Base-by-base conservation (phyloP, 2,888 invertebrate genomes). In the Oligia latruncula region DNA sequence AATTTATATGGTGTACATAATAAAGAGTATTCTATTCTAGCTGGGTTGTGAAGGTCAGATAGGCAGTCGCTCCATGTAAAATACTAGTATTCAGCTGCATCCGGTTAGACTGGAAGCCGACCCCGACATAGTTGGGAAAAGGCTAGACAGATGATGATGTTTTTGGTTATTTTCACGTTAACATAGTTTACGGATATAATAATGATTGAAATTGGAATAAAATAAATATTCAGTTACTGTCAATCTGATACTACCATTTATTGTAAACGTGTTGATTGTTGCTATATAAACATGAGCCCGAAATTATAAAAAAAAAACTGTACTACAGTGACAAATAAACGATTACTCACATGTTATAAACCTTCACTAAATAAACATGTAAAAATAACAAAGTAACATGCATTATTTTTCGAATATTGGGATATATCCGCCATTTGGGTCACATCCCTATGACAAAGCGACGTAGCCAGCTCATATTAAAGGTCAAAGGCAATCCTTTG, bases 361-460 rank as follows among this genome's bases (percentile, higher is more conserved):
- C 13, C 9, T 29, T 23, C 4, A 46, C 4, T 60, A 52, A 3
- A 72, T 35, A 71, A 35, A 49, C 20, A 17, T 9, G 9, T 23
- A 17, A 23, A 66, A 49, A 40, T 58, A 4, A n/a, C 2, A 29
- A 17, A 52, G 23, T 3, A 9, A 1, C 0, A n/a, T 17, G n/a
- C 1, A 46, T 52, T 60, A 15, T 46, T 46, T 67, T 46, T 81
- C 80, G 80, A 72, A 85, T 80, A 80, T 62, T 64, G 6, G 23
- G 13, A 60, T 29, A 46, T 74, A 72, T 80, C 65, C 29, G 66
- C 29, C 4, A 29, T 35, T 64, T 52, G 2, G 52, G 40, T 81
- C 71, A 40, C 88, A 75, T 75, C 77, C 62, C 75, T 87, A 81
- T 46, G 17, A 84, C 65, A 80, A 80, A 81, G 71, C 64, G 62